A percentile compares a stretch with the other conserved stretches of the same genome.
Conservation (phyloP, 1,140 invertebrate genomes). For the Drosophila bifasciata region DNA sequence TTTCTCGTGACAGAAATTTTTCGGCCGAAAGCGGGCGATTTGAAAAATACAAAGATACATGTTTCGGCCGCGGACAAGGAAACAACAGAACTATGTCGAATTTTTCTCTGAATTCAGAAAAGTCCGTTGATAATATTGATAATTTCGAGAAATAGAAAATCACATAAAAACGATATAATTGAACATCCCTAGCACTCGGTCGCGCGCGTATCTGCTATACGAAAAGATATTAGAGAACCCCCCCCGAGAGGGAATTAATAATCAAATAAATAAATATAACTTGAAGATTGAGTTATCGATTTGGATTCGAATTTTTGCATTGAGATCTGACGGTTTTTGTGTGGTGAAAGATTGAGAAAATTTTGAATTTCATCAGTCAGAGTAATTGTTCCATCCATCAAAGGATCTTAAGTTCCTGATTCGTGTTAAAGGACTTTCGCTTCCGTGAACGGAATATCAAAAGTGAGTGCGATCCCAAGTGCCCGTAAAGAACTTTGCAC, state of each 20-base stretch:
- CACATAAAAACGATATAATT: slow-evolving; percentile 2
- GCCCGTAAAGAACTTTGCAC: slow-evolving; percentile 45
- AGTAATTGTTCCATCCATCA: slow-evolving; percentile 27
- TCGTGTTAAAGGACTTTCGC: slow-evolving; percentile 63
- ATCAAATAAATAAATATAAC: background rate
- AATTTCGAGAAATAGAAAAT: slow-evolving; percentile 27
- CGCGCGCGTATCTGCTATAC: too few relatives aligned
- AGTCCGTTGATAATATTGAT: background rate
- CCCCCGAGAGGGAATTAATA: background rate
- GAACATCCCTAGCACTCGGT: too few relatives aligned
- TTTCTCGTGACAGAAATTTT: too few relatives aligned
- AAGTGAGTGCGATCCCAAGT: slow-evolving; percentile 33
- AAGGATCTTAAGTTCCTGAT: slow-evolving; percentile 19
- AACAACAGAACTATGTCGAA: too few relatives aligned
- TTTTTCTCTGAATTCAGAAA: too few relatives aligned
- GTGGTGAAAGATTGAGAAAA: slow-evolving; percentile 3
- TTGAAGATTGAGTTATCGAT: too few relatives aligned
- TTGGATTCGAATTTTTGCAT: background rate
- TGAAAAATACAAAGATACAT: too few relatives aligned
- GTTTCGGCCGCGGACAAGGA: too few relatives aligned
- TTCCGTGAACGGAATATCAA: slow-evolving; percentile 32
- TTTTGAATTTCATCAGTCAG: slow-evolving; percentile 12
- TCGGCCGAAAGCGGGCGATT: too few relatives aligned
- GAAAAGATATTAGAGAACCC: slow-evolving; percentile 2
- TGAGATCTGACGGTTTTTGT: background rate